Evolutionary conservation across 2,888 invertebrate species (phyloP).

Genomic region (Cerastoderma edule): DNA sequence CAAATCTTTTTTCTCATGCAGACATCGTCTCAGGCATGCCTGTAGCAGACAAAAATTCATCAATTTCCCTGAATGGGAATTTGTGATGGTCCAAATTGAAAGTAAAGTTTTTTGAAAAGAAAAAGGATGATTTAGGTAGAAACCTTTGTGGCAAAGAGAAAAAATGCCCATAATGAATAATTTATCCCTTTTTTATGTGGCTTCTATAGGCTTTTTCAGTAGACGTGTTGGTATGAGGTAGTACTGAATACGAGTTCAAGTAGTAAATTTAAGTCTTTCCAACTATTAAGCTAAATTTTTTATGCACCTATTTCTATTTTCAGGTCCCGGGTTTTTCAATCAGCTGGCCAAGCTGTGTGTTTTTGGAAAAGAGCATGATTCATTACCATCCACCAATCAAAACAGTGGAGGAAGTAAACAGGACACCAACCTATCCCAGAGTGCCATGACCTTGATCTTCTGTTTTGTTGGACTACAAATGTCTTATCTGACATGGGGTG

Average conservation of each 20-base stretch:
- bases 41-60: too few relatives aligned
- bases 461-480: conserved; percentile 95
- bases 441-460: conserved; percentile 86
- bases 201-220: too few relatives aligned
- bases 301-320: conserved; percentile 21
- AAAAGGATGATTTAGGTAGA: too few relatives aligned
- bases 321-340: conserved; percentile 75
- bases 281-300: too few relatives aligned
- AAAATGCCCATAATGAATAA: conserved; percentile 1
- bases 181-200: conserved; percentile 6
- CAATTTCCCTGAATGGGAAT: too few relatives aligned
- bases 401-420: conserved; percentile 26
- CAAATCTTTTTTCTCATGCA: too few relatives aligned
- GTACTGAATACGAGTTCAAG: too few relatives aligned
- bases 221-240: too few relatives aligned
- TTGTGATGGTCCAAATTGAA: too few relatives aligned
- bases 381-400: conserved; percentile 34
- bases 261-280: too few relatives aligned
- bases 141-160: background rate
- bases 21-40: too few relatives aligned
- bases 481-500: conserved; percentile 97
- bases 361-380: conserved; percentile 75
- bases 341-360: conserved; percentile 77
- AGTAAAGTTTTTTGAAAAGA: too few relatives aligned
- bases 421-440: conserved; percentile 47